A percentile compares a stretch with the other conserved stretches of the same genome.
Conservation (phyloP, 2,113 vertebrate species). For the Erythrolamprus reginae region DNA sequence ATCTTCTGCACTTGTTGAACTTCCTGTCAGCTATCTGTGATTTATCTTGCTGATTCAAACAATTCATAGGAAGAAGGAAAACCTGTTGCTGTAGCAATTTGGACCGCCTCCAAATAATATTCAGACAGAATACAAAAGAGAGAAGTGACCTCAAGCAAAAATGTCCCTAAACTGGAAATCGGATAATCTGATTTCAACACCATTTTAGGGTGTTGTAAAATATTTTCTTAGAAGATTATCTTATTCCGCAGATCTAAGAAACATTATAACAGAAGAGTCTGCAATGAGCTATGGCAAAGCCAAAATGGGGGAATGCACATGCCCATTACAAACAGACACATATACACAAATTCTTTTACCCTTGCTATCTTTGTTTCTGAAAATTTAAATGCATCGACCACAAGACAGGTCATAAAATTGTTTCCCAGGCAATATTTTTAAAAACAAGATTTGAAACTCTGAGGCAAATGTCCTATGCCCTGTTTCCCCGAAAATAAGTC, state of each 20-base stretch:
- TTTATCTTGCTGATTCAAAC: neutral
- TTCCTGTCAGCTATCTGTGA: neutral
- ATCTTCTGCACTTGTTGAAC: neutral
- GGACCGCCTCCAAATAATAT: neutral
- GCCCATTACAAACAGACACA: neutral
- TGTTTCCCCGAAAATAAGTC: no score
- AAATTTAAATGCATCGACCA: slow-evolving; percentile 4
- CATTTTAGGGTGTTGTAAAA: accelerated
- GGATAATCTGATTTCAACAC: neutral
- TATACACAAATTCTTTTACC: neutral
- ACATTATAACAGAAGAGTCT: neutral
- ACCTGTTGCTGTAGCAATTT: neutral
- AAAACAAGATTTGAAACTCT: neutral
- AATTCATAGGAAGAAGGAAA: neutral
- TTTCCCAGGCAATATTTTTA: slow-evolving; percentile 15
- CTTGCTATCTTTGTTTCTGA: neutral
- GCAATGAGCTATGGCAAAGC: neutral
- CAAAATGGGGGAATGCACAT: neutral
- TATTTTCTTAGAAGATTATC: neutral
- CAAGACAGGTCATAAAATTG: neutral
- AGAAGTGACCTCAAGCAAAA: neutral
- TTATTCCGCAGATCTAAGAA: neutral
- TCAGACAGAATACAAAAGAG: neutral
- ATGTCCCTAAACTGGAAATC: neutral
- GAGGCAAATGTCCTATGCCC: slow-evolving; percentile 25